These are phyloP conservation scores for Oxyteleia sp. DNA, from an alignment of 2,888 invertebrate species.

Conservation along the genomic window DNA sequence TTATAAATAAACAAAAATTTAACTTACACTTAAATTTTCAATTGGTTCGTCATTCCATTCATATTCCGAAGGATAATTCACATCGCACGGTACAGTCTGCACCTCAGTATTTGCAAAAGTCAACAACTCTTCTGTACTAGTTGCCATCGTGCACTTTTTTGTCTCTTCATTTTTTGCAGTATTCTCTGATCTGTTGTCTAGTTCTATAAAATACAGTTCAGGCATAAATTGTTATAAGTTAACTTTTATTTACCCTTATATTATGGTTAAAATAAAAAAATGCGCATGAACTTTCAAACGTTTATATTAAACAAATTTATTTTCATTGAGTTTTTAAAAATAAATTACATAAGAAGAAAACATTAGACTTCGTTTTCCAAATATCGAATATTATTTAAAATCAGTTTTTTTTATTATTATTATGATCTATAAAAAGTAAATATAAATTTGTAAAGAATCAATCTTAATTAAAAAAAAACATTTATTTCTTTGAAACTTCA, in stretches of 20 bases:
- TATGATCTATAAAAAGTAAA: no score
- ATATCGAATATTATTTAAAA: no score
- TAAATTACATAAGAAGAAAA: no score
- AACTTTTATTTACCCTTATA: neutral
- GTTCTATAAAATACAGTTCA: neutral
- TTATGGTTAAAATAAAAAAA: neutral
- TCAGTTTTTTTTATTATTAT: no score
- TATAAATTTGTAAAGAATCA: no score
- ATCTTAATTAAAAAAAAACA: no score
- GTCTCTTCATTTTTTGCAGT: conserved; percentile 36
- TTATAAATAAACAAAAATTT: no score
- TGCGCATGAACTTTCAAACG: no score
- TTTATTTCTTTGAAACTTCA: no score
- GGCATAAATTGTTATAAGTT: neutral
- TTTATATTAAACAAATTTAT: no score
- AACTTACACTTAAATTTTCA: conserved; percentile 85
- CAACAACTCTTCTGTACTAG: conserved; percentile 83
- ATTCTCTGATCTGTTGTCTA: conserved; percentile 21
- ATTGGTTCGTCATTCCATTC: conserved; percentile 82
- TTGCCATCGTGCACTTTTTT: conserved; percentile 81
- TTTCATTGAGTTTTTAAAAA: neutral
- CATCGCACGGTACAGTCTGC: conserved; percentile 83
- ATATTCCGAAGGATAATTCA: conserved; percentile 81
- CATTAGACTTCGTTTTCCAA: no score
- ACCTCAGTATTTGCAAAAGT: conserved; percentile 83